Percentiles rank a stretch among this genome's conserved stretches.
phyloP scores from a whole-genome alignment of 2,888 invertebrate genomes.

The Neocrepidodera transversa region DNA sequence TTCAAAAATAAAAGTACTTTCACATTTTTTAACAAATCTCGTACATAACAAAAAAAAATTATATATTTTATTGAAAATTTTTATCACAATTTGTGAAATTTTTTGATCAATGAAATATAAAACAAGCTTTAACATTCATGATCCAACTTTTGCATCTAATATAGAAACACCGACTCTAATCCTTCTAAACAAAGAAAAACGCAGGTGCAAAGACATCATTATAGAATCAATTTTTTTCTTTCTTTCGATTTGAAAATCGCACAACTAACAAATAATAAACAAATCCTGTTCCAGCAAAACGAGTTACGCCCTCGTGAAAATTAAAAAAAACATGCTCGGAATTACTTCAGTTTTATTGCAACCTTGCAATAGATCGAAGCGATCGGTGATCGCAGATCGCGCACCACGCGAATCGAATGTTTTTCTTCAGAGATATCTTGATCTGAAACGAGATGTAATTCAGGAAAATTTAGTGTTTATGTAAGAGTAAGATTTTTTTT shows the following conservation, averaged over 20 bases:
- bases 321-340: conserved; percentile 39
- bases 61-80: too few relatives aligned
- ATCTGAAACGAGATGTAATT: too few relatives aligned
- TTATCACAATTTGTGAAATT: too few relatives aligned
- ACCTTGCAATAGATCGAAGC: conserved; percentile 41
- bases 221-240: conserved; percentile 19
- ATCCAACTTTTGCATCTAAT: too few relatives aligned
- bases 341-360: conserved; percentile 38
- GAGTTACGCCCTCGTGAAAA: conserved; percentile 49
- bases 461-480: too few relatives aligned
- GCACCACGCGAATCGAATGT: neutral
- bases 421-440: neutral
- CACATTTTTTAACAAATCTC: too few relatives aligned
- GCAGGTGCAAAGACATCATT: conserved; percentile 31
- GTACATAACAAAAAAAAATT: too few relatives aligned
- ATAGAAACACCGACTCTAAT: neutral
- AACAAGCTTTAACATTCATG: too few relatives aligned
- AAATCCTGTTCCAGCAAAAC: conserved; percentile 49
- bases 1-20: too few relatives aligned
- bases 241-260: neutral
- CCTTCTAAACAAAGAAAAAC: conserved; percentile 4
- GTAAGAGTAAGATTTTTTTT: too few relatives aligned
- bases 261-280: conserved; percentile 33
- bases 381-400: conserved; percentile 1
- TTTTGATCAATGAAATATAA: too few relatives aligned